Evolutionary conservation across 2,113 vertebrate species (phyloP).

Genomic region (Pseudorasbora parva): DNA sequence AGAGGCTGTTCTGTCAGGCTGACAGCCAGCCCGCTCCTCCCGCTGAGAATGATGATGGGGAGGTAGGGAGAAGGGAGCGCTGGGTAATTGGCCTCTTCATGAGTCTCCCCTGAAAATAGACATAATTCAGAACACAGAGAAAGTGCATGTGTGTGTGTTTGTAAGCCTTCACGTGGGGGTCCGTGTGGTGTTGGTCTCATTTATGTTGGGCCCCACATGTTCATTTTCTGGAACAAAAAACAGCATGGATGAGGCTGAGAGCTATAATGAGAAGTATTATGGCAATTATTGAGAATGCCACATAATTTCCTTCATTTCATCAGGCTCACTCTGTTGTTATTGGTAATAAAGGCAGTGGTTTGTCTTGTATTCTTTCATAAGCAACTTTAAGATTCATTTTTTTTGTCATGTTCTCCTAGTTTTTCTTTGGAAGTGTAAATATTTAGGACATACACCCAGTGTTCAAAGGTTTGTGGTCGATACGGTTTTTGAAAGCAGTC

Average conservation of each 20-base stretch:
- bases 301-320: conserved; percentile 49
- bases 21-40: conserved; percentile 49
- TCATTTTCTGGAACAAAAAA: conserved; percentile 49
- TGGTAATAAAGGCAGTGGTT: neutral
- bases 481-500: neutral
- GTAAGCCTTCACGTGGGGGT: conserved; percentile 19
- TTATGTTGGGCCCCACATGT: conserved; percentile 51
- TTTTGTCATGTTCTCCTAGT: neutral
- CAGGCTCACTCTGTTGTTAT: conserved; percentile 32
- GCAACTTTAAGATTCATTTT: neutral
- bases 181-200: conserved; percentile 43
- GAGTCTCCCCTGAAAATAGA: conserved; percentile 54
- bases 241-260: conserved; percentile 47
- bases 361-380: conserved; percentile 21
- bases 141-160: neutral
- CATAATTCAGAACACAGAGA: conserved; percentile 48
- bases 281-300: conserved; percentile 50
- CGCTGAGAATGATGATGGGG: conserved; percentile 57
- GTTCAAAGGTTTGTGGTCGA: neutral
- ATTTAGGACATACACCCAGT: neutral
- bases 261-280: conserved; percentile 55
- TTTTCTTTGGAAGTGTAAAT: neutral
- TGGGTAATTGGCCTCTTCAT: conserved; percentile 58
- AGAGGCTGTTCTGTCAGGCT: conserved; percentile 53
- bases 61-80: conserved; percentile 43